Evolutionary conservation across 2,888 invertebrate genomes (phyloP).

Genomic region (Cylindroiulus punctatus): DNA sequence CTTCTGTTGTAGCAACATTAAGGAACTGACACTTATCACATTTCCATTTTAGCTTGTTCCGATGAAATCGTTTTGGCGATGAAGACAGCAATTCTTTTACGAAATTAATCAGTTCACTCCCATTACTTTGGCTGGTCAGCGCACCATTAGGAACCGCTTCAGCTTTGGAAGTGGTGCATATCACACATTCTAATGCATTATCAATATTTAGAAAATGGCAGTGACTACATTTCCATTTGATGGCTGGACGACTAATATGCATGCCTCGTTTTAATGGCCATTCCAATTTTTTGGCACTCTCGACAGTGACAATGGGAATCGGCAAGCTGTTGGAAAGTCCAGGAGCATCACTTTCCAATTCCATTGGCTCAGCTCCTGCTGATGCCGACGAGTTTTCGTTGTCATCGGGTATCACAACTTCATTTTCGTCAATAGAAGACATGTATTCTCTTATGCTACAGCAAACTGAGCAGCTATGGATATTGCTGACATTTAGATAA

Average conservation of each 20-base stretch:
- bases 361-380: conserved; percentile 14
- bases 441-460: conserved; percentile 71
- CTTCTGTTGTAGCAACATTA: conserved; percentile 62
- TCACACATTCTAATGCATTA: conserved; percentile 61
- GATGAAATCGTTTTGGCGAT: conserved; percentile 55
- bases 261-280: not conserved
- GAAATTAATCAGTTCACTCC: conserved; percentile 52
- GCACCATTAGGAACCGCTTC: conserved; percentile 37
- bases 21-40: conserved; percentile 64
- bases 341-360: conserved; percentile 46
- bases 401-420: conserved; percentile 22
- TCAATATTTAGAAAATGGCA: conserved; percentile 64
- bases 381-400: conserved; percentile 3
- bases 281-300: conserved; percentile 21
- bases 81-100: conserved; percentile 52
- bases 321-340: conserved; percentile 35
- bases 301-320: not conserved
- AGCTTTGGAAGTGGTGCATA: conserved; percentile 60
- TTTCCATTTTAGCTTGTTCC: conserved; percentile 63
- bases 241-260: not conserved
- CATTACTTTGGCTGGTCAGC: conserved; percentile 20
- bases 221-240: conserved; percentile 65
- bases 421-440: conserved; percentile 21
- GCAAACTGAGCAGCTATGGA: conserved; percentile 79
- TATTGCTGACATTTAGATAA: conserved; percentile 88